Evolutionary conservation across 2,888 invertebrate genomes (phyloP).

Genomic region (Beris morrisii): DNA sequence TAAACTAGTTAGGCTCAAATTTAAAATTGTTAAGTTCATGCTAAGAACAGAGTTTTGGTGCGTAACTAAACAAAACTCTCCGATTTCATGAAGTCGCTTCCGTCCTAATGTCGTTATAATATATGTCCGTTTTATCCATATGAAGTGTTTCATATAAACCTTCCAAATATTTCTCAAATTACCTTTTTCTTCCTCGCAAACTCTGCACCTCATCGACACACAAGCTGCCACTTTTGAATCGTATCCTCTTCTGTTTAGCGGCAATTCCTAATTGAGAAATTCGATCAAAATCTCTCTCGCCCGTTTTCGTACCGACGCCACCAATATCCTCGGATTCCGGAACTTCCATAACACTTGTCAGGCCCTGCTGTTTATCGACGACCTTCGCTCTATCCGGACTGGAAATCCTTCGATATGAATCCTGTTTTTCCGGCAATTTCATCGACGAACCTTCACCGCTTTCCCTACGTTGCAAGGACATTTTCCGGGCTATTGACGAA

Average conservation of each 20-base stretch:
- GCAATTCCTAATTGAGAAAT: slow-evolving; percentile 9
- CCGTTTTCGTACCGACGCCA: not conserved
- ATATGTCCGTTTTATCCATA: no score
- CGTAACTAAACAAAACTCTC: no score
- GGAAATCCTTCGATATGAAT: slow-evolving; percentile 15
- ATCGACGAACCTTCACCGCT: slow-evolving; percentile 12
- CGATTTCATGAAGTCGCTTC: no score
- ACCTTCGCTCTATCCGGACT: slow-evolving; percentile 13
- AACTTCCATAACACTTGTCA: slow-evolving; percentile 25
- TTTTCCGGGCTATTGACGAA: not conserved
- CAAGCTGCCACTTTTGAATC: slow-evolving; percentile 31
- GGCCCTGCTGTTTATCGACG: slow-evolving; percentile 15
- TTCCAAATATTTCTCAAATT: not conserved
- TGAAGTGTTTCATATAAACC: no score
- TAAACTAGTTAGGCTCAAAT: no score
- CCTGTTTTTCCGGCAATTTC: slow-evolving; percentile 2
- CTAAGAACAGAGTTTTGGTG: no score
- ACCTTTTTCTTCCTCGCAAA: slow-evolving; percentile 27
- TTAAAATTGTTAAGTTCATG: no score
- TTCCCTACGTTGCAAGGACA: slow-evolving; percentile 1
- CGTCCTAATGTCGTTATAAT: no score
- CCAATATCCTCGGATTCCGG: slow-evolving; percentile 21
- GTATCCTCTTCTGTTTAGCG: slow-evolving; percentile 21
- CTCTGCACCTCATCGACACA: slow-evolving; percentile 35
- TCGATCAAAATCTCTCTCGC: not conserved